These are phyloP conservation scores for Leptoclinus maculatus DNA, from an alignment of 2,797 vertebrate genomes.

Conservation along the genomic window DNA sequence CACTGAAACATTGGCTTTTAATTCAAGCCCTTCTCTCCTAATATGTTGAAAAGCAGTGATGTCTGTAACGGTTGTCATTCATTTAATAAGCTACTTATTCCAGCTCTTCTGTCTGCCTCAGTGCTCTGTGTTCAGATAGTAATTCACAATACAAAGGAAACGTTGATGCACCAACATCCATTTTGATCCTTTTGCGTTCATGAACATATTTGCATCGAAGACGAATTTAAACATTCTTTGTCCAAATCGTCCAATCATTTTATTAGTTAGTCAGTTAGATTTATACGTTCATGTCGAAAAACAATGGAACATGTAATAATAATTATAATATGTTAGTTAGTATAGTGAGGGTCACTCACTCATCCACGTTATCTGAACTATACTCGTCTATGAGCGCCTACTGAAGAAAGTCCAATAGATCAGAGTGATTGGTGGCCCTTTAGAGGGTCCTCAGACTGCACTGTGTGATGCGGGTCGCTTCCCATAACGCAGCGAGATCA, in stretches of 20 bases:
- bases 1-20: conserved; percentile 15
- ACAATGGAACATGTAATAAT: background rate
- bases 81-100: conserved; percentile 17
- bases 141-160: conserved; percentile 8
- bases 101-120: conserved; percentile 21
- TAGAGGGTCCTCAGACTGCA: conserved; percentile 53
- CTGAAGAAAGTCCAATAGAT: conserved; percentile 28
- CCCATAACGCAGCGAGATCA: conserved; percentile 48
- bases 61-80: conserved; percentile 31
- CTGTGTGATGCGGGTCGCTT: conserved; percentile 5
- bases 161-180: background rate
- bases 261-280: background rate
- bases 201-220: background rate
- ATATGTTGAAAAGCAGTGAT: conserved; percentile 27
- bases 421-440: background rate
- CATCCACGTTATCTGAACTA: background rate
- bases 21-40: background rate
- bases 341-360: background rate
- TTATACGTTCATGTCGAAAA: background rate
- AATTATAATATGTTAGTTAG: background rate
- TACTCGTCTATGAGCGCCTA: conserved; percentile 22
- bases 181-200: background rate
- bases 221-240: background rate
- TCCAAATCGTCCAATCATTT: background rate
- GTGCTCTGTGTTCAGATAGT: conserved; percentile 14